A percentile compares a stretch with the other conserved stretches of the same genome.
phyloP scores from a whole-genome alignment of 2,888 invertebrate species.

The Plebejus argus region DNA sequence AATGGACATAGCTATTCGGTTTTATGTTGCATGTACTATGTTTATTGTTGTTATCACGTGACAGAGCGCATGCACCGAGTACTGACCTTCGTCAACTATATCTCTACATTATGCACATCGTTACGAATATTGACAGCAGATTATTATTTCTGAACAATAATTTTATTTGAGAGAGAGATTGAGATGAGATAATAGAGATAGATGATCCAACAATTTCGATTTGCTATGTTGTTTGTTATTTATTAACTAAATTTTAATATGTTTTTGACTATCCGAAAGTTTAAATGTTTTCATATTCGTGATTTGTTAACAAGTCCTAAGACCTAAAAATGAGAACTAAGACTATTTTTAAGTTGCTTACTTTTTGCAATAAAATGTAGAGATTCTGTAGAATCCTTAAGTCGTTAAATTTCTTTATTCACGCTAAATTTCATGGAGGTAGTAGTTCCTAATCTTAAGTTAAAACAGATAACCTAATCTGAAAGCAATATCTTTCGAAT shows the following conservation, averaged over 20 bases:
- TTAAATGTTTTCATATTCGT: no score
- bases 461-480: background rate
- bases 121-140: background rate
- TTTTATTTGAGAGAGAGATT: background rate
- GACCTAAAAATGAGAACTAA: background rate
- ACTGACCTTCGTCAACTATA: slow-evolving; percentile 67
- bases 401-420: background rate
- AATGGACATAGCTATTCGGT: no score
- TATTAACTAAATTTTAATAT: no score
- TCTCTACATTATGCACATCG: slow-evolving; percentile 48
- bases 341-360: background rate
- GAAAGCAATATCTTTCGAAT: background rate
- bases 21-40: background rate
- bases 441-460: background rate
- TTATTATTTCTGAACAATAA: background rate
- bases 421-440: background rate
- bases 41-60: slow-evolving; percentile 34
- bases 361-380: background rate
- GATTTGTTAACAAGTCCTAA: no score
- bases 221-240: no score
- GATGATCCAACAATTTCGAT: background rate
- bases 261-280: no score
- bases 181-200: background rate
- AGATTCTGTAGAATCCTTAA: background rate
- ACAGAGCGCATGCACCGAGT: slow-evolving; percentile 53